phyloP scores from a whole-genome alignment of 1,140 invertebrate species.

The Drosophila arizonae region DNA sequence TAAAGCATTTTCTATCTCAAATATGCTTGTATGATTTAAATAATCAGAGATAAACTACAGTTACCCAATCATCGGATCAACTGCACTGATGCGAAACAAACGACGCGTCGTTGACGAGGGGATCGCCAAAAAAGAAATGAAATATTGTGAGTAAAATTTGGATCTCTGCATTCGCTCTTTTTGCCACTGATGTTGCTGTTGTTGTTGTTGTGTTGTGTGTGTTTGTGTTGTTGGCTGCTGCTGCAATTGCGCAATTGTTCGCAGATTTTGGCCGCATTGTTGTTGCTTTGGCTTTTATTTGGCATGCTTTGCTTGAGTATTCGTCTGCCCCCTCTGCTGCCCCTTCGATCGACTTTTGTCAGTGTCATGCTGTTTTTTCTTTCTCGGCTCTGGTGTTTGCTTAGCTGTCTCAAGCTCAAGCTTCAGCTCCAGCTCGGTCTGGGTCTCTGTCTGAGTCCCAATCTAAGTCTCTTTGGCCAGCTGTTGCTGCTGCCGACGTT shows the following conservation, averaged over 20 bases:
- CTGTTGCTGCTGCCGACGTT: constrained; percentile 30
- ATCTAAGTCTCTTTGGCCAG: constrained; percentile 39
- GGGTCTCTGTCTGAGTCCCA: constrained; percentile 41
- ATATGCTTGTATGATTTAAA: not conserved
- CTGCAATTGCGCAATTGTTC: constrained; percentile 72
- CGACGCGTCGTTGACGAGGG: not conserved
- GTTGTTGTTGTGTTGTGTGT: not conserved
- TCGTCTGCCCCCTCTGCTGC: constrained; percentile 9
- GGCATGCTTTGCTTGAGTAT: constrained; percentile 39
- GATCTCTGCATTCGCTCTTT: constrained; percentile 31
- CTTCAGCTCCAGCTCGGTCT: constrained; percentile 8
- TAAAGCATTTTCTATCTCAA: not conserved
- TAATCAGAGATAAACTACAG: constrained; percentile 12
- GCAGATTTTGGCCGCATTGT: constrained; percentile 57
- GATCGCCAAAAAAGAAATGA: constrained; percentile 23
- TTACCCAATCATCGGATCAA: constrained; percentile 10
- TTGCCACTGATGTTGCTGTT: constrained; percentile 23
- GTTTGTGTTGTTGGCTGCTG: constrained; percentile 3
- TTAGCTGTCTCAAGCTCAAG: constrained; percentile 18
- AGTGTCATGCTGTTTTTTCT: not conserved
- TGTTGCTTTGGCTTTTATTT: constrained; percentile 36
- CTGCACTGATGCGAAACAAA: constrained; percentile 28
- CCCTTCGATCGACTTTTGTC: constrained; percentile 15
- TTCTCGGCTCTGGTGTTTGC: constrained; percentile 11
- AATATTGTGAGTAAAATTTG: constrained; percentile 19